Conservation (phyloP, 1,140 invertebrate species). For the Condylostylus longicornis region DNA sequence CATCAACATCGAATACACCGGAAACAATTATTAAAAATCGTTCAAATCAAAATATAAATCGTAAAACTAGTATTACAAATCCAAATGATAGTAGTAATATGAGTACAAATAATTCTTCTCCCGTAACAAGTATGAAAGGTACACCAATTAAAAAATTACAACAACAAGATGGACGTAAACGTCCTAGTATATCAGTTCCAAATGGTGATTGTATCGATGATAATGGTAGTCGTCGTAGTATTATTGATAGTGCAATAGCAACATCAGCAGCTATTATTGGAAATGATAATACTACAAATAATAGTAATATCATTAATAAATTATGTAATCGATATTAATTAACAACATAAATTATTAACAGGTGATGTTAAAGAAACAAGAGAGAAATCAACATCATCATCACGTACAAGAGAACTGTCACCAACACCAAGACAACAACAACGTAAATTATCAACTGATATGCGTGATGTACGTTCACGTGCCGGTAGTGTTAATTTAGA, state of each 20-base stretch:
- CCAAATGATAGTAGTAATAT: too few relatives aligned
- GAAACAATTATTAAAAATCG: too few relatives aligned
- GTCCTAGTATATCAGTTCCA: slow-evolving; percentile 1
- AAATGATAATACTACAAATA: not conserved
- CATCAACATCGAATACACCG: too few relatives aligned
- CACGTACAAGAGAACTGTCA: slow-evolving; percentile 25
- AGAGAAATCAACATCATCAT: not conserved
- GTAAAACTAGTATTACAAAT: too few relatives aligned
- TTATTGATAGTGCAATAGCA: slow-evolving; percentile 3
- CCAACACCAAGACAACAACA: slow-evolving; percentile 29
- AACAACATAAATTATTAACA: slow-evolving; percentile 19
- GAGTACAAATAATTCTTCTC: too few relatives aligned
- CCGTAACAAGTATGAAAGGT: not conserved
- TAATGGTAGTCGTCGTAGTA: slow-evolving; percentile 1
- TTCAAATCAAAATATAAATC: too few relatives aligned
- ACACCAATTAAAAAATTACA: slow-evolving; percentile 2
- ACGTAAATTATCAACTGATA: slow-evolving; percentile 21
- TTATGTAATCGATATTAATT: slow-evolving; percentile 10
- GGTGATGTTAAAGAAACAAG: slow-evolving; percentile 13
- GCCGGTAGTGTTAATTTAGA: slow-evolving; percentile 29
- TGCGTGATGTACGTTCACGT: slow-evolving; percentile 27
- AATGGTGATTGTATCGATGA: not conserved
- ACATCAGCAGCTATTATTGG: not conserved
- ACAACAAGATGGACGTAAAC: slow-evolving; percentile 3
- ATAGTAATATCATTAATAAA: not conserved